phyloP scores from a whole-genome alignment of 2,888 invertebrate genomes.

The Macroteleia sp. region DNA sequence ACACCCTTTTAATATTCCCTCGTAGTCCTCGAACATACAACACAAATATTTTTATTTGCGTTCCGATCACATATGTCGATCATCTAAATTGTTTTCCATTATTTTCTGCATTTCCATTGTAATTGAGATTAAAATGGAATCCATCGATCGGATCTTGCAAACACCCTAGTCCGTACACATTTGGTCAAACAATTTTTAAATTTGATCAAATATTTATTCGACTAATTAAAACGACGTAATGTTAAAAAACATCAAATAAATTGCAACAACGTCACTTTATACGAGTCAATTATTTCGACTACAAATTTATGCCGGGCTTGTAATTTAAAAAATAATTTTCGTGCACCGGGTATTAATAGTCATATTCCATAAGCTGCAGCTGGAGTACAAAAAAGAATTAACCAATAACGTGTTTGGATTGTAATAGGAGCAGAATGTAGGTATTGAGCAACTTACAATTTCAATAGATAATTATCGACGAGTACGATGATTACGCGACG shows the following conservation, averaged over 20 bases:
- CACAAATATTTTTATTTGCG: slow-evolving; percentile 29
- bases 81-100: slow-evolving; percentile 26
- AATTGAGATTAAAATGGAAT: slow-evolving; percentile 10
- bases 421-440: slow-evolving; percentile 45
- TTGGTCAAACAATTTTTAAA: slow-evolving; percentile 16
- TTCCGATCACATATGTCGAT: slow-evolving; percentile 11
- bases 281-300: slow-evolving; percentile 1
- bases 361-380: slow-evolving; percentile 17
- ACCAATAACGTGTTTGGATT: slow-evolving; percentile 45
- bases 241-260: background rate
- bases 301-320: slow-evolving; percentile 5
- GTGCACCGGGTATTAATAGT: background rate
- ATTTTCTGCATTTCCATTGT: slow-evolving; percentile 31
- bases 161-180: background rate
- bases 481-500: slow-evolving; percentile 62
- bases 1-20: slow-evolving; percentile 18
- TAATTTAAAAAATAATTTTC: slow-evolving; percentile 11
- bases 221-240: slow-evolving; percentile 21
- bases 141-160: background rate
- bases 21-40: background rate
- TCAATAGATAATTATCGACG: slow-evolving; percentile 63
- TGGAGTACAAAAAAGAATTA: slow-evolving; percentile 38
- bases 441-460: slow-evolving; percentile 54
- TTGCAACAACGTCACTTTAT: background rate
- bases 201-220: slow-evolving; percentile 22